These are phyloP conservation scores for Drosophila pseudotalamancana DNA, from an alignment of 2,888 invertebrate genomes.

Conservation along the genomic window DNA sequence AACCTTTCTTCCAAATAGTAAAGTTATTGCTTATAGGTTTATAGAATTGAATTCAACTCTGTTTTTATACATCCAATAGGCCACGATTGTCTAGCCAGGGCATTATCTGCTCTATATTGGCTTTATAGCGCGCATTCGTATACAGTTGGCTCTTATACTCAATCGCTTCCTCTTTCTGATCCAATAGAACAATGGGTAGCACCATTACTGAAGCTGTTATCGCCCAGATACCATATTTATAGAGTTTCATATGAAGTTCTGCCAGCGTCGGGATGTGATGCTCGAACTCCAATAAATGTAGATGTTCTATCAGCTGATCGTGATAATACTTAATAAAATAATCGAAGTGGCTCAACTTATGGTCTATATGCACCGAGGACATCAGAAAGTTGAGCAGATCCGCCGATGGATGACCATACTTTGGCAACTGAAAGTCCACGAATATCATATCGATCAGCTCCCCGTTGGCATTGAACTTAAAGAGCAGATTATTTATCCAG, in stretches of 20 bases:
- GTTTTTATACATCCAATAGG: conserved; percentile 52
- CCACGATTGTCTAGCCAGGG: conserved; percentile 82
- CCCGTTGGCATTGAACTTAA: conserved; percentile 64
- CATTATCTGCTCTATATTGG: conserved; percentile 72
- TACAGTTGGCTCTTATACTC: conserved; percentile 68
- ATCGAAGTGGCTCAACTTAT: conserved; percentile 78
- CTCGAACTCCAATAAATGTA: conserved; percentile 68
- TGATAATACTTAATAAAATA: conserved; percentile 80
- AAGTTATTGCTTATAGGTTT: not conserved
- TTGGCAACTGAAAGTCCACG: conserved; percentile 80
- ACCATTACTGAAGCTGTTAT: conserved; percentile 58
- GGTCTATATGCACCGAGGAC: conserved; percentile 75
- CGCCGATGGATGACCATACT: conserved; percentile 74
- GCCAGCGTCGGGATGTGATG: conserved; percentile 67
- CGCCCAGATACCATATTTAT: conserved; percentile 73
- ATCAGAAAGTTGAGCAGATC: conserved; percentile 80
- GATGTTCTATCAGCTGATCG: conserved; percentile 69
- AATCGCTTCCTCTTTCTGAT: conserved; percentile 69
- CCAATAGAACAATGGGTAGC: conserved; percentile 76
- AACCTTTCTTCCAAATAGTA: not conserved
- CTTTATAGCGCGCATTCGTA: conserved; percentile 67
- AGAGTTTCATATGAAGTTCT: conserved; percentile 70
- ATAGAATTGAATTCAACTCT: not conserved
- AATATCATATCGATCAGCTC: conserved; percentile 69
- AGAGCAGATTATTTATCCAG: conserved; percentile 81